A percentile compares a stretch with the other conserved stretches of the same genome.
Conservation (phyloP, 2,797 vertebrate genomes). For the Fringilla coelebs region DNA sequence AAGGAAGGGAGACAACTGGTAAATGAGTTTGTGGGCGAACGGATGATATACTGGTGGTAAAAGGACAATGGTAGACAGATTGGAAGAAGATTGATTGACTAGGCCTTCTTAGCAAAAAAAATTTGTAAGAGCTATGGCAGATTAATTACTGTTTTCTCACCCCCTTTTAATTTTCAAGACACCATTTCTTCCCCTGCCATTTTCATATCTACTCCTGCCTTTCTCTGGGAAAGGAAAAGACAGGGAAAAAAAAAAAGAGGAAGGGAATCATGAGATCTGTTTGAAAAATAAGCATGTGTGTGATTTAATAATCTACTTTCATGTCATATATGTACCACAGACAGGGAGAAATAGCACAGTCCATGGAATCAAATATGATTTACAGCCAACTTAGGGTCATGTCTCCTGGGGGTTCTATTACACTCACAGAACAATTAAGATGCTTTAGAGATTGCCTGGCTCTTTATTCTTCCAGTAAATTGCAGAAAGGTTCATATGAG, state of each 20-base stretch:
- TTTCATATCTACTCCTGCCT: background rate
- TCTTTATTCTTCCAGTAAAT: conserved; percentile 52
- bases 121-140: background rate
- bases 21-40: conserved; percentile 5
- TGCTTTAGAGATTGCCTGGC: conserved; percentile 50
- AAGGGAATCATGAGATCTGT: background rate
- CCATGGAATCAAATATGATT: conserved; percentile 38
- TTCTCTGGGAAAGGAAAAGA: background rate
- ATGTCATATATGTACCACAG: background rate
- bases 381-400: conserved; percentile 40
- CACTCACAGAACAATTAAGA: conserved; percentile 53
- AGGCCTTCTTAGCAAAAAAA: conserved; percentile 5
- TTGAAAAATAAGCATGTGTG: background rate
- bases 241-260: background rate
- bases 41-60: conserved; percentile 18
- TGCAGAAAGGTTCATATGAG: conserved; percentile 27
- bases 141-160: conserved; percentile 49
- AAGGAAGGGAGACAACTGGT: conserved; percentile 14
- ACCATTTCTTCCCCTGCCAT: background rate
- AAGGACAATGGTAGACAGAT: conserved; percentile 27
- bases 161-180: background rate
- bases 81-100: conserved; percentile 42
- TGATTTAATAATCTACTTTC: conserved; percentile 20
- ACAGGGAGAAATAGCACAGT: background rate
- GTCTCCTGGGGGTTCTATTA: conserved; percentile 44